Percentiles rank a stretch among this genome's conserved stretches.
phyloP scores from a whole-genome alignment of 2,113 vertebrate genomes.

The Isurus oxyrinchus region DNA sequence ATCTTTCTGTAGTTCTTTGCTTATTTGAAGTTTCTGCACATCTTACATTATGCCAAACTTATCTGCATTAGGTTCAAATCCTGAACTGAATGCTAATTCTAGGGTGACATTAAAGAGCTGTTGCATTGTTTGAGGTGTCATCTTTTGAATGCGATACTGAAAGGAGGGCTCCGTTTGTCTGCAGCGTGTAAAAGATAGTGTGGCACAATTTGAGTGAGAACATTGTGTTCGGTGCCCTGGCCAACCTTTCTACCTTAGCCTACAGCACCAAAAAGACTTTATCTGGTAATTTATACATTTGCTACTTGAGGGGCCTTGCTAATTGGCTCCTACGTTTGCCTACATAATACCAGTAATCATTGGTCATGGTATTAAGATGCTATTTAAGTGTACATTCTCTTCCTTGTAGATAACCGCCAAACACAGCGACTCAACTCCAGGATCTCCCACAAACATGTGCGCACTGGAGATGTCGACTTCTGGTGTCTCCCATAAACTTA shows the following conservation, averaged over 20 bases:
- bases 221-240: neutral
- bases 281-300: neutral
- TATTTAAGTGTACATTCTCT: neutral
- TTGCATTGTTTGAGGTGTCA: neutral
- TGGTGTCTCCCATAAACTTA: conserved; percentile 53
- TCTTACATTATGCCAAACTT: neutral
- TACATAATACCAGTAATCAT: conserved; percentile 16
- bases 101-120: neutral
- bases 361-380: neutral
- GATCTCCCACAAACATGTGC: neutral
- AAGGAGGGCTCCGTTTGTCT: neutral
- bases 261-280: neutral
- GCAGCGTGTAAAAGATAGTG: neutral
- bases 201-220: neutral
- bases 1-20: neutral
- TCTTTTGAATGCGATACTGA: neutral
- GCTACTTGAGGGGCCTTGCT: neutral
- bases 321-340: conserved; percentile 9
- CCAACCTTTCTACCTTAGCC: neutral
- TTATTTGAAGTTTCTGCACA: neutral
- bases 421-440: conserved; percentile 37
- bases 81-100: neutral
- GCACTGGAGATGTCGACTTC: conserved; percentile 51
- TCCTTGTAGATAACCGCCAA: conserved; percentile 48
- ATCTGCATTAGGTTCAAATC: neutral